These are phyloP conservation scores for Maccullochella peelii DNA, from an alignment of 2,113 vertebrate genomes.

Conservation along the genomic window DNA sequence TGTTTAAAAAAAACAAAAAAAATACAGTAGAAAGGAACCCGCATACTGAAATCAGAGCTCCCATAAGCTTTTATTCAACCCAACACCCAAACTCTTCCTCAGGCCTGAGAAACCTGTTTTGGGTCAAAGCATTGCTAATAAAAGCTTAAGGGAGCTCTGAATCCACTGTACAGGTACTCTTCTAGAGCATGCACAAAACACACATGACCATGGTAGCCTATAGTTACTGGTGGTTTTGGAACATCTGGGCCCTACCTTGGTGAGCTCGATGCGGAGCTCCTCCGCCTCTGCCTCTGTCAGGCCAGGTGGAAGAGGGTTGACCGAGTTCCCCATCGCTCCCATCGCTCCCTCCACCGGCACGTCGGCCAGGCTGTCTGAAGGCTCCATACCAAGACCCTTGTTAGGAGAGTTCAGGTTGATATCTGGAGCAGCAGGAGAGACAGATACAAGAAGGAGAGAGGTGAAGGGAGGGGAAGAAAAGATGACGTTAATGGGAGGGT, in stretches of 20 bases:
- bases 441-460: too few species aligned
- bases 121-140: not conserved
- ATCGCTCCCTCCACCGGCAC: slow-evolving; percentile 85
- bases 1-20: not conserved
- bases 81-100: not conserved
- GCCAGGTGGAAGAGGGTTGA: slow-evolving; percentile 81
- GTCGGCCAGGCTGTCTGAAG: slow-evolving; percentile 85
- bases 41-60: not conserved
- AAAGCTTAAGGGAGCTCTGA: not conserved
- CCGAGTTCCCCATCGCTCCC: slow-evolving; percentile 61
- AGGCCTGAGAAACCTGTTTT: not conserved
- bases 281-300: slow-evolving; percentile 91
- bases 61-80: not conserved
- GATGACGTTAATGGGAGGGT: not conserved
- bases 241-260: slow-evolving; percentile 84
- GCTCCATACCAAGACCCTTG: slow-evolving; percentile 87
- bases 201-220: not conserved
- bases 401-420: slow-evolving; percentile 99
- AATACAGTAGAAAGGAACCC: not conserved
- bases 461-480: not conserved
- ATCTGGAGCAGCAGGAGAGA: slow-evolving; percentile 82
- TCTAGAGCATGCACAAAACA: not conserved
- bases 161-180: not conserved
- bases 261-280: slow-evolving; percentile 89
- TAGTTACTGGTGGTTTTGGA: not conserved